These are phyloP conservation scores for Pterocles burchelli DNA, from an alignment of 2,113 vertebrate species.

Conservation along the genomic window DNA sequence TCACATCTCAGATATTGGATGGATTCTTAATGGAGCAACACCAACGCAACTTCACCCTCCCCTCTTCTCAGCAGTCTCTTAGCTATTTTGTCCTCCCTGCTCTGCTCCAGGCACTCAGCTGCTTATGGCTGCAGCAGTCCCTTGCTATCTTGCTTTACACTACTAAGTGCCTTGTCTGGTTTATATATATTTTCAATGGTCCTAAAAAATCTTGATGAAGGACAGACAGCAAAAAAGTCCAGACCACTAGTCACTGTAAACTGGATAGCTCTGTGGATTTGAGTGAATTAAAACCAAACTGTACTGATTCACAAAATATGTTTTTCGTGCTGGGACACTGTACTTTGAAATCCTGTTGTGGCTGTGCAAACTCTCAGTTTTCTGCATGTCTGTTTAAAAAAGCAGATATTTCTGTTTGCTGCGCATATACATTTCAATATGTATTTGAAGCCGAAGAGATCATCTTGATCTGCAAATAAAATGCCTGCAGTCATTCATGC, in stretches of 20 bases:
- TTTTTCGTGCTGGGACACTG: background rate
- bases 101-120: background rate
- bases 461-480: slow-evolving; percentile 9
- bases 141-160: background rate
- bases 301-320: slow-evolving; percentile 17
- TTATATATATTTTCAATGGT: background rate
- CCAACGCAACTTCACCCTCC: background rate
- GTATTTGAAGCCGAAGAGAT: slow-evolving; percentile 7
- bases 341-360: slow-evolving; percentile 12
- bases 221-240: slow-evolving; percentile 2
- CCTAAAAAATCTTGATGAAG: slow-evolving; percentile 27
- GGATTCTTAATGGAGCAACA: background rate
- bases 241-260: slow-evolving; percentile 8
- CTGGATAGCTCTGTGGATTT: background rate
- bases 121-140: background rate
- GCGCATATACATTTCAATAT: background rate
- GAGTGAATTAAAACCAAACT: slow-evolving; percentile 5
- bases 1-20: background rate
- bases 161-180: background rate
- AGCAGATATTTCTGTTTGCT: slow-evolving; percentile 2
- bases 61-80: background rate
- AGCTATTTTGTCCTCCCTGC: background rate
- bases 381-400: background rate
- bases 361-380: background rate
- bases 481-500: background rate